A percentile compares a stretch with the other conserved stretches of the same genome.
Evolutionary conservation across 2,797 vertebrate species (phyloP).

Genomic region (Sus cebifrons): DNA sequence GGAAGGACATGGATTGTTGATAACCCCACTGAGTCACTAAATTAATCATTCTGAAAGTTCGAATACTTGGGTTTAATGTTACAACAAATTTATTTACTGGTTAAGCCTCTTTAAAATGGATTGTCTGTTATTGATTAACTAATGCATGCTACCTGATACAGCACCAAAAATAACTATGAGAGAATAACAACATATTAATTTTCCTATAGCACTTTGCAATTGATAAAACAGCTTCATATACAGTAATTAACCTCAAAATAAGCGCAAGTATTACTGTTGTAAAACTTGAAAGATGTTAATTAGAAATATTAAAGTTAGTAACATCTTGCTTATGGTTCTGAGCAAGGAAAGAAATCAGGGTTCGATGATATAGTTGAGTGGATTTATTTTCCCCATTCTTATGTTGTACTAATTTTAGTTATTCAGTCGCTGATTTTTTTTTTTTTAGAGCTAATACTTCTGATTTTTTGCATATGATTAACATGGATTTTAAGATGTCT

Average conservation of each 20-base stretch:
- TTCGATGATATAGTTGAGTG: neutral
- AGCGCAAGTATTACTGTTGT: neutral
- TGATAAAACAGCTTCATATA: neutral
- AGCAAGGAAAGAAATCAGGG: neutral
- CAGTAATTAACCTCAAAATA: neutral
- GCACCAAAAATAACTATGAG: neutral
- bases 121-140: neutral
- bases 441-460: neutral
- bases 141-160: neutral
- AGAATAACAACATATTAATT: neutral
- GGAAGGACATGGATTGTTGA: neutral
- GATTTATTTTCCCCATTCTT: neutral
- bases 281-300: constrained; percentile 3
- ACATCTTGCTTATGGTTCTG: neutral
- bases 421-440: neutral
- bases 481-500: neutral
- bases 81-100: neutral
- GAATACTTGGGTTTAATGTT: neutral
- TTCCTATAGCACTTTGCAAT: neutral
- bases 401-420: neutral
- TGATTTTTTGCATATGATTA: neutral
- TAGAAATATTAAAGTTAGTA: neutral
- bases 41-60: neutral
- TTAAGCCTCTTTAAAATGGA: neutral
- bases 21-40: neutral